Evolutionary conservation across 2,113 vertebrate species (phyloP), one percentile per base, ranked within the genome.

Genomic region (Chrysemys picta): DNA sequence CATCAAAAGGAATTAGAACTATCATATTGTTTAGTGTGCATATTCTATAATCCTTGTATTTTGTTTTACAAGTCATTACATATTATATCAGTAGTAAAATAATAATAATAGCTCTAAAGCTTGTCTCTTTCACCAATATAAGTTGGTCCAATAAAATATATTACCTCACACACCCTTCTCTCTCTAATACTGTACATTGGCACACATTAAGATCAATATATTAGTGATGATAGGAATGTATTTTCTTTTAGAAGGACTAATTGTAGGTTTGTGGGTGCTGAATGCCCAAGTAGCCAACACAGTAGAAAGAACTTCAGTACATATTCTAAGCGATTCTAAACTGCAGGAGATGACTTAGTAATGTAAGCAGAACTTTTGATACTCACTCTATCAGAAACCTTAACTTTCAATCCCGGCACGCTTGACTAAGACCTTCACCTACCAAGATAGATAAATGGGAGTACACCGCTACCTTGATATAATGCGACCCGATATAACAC

Each of bases 1-100:
- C 92, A 95, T 92, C 93, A 95, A 84, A 95, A 93, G 57, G 89
- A 91, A 95, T 95, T 84, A 85, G 88, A 97, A 92, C 94, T 88
- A 69, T 78, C 10, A 78, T 47, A 47, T n/a, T 75, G 84, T 17
- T 47, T 54, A 79, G 75, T 87, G 85, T 22, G 59, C 53, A 85
- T 88, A 84, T 80, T 90, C 78, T 87, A 35, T 52, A 96, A 93
- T 45, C 11, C 13, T 83, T 65, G 25, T 69, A 62, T 84, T 47
- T 50, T 88, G 85, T n/a, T 92, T 79, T 13, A 6, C 4, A 35
- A 94, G 82, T 3, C 82, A 27, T 38, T 3, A 82, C 25, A 35
- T 14, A 2, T 47, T 81, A 57, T 83, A 85, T 12, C 81, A 76
- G 79, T 47, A 80, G 83, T 80, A 93, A 65, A 75, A 78, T 22